Base-by-base conservation (phyloP, 2,888 invertebrate genomes). In the Drosophila nr. medialis region DNA sequence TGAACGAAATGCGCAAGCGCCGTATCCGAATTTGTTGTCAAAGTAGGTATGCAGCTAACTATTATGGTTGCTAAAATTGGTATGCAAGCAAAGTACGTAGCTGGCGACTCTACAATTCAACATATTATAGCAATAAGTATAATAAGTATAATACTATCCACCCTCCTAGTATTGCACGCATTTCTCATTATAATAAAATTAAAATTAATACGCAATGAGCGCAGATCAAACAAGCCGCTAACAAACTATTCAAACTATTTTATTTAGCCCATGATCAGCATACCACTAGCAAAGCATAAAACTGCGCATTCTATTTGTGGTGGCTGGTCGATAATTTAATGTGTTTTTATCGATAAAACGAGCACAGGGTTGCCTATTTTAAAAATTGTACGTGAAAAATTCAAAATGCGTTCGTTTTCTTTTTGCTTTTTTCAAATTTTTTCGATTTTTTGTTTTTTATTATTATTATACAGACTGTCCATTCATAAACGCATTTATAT, bases 401-500 rank as follows among this genome's bases (percentile, higher is more conserved):
- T 8, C 7, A 36, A 29, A 54, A 59, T 53, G 24, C 10, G 1
- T 1, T 21, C 2, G 36, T 21, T 2, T 76, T 67, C 10, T 68
- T 67, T 45, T 65, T 80, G 66, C 81, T 86, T 91, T 91, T 86
- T 92, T 90, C 84, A 85, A 87, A 82, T 89, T 91, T 91, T 92
- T 91, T 91, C 80, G 71, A 70, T 90, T 55, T 55, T 49, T 45
- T 45, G 45, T 45, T 49, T 91, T 91, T 92, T 93, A 92, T 93
- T 93, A 92, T 87, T 93, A 92, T 93, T 93, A 93, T 93, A 93
- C 93, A 93, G 93, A 92, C 92, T 93, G 93, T 92, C 93, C 93
- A 92, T 92, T 93, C 91, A 92, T 92, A 92, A 92, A 92, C 91
- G 93, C 92, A 93, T 90, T 93, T 91, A 93, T 87, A 92, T 93